phyloP scores from a whole-genome alignment of 2,113 vertebrate species.

The Cyprichromis sp. region DNA sequence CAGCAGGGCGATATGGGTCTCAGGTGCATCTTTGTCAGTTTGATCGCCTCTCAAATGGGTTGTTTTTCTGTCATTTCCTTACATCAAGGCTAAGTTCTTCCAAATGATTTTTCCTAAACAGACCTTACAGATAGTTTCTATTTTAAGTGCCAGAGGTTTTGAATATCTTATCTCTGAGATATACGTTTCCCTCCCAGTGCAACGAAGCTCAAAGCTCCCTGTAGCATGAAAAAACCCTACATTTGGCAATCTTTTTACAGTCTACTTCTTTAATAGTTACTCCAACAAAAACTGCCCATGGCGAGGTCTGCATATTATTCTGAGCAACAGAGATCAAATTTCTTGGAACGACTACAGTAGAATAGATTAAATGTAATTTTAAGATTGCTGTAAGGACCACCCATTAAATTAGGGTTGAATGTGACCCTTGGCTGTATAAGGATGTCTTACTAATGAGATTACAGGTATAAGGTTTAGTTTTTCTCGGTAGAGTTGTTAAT shows the following conservation, averaged over 20 bases:
- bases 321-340: background rate
- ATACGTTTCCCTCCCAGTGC: background rate
- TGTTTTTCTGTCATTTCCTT: background rate
- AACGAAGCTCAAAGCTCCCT: background rate
- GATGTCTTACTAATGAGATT: background rate
- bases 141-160: background rate
- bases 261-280: background rate
- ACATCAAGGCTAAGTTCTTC: background rate
- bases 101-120: background rate
- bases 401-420: background rate
- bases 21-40: background rate
- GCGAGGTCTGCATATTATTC: background rate
- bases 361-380: background rate
- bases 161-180: background rate
- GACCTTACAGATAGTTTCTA: background rate
- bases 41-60: background rate
- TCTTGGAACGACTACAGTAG: background rate
- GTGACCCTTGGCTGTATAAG: background rate
- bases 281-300: background rate
- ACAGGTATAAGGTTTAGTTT: background rate
- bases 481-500: background rate
- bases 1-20: background rate
- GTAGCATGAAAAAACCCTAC: fast-evolving
- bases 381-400: background rate
- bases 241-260: background rate